phyloP scores from a whole-genome alignment of 2,113 vertebrate species.

The Diadophis punctatus region DNA sequence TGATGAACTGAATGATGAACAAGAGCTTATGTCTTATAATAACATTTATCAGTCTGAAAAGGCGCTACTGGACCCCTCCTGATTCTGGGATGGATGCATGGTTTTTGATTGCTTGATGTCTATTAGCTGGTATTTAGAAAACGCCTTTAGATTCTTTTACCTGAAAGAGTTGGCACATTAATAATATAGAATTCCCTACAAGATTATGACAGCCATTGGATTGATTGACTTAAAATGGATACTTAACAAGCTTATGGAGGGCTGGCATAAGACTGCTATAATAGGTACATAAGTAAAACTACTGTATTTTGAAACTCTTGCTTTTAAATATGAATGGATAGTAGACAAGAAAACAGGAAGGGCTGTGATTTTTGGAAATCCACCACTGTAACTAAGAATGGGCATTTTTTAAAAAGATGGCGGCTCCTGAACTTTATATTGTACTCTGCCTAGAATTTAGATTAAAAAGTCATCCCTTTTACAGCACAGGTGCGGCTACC shows the following conservation, averaged over 20 bases:
- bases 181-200: not conserved
- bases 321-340: not conserved
- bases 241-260: not conserved
- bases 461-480: not conserved
- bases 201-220: not conserved
- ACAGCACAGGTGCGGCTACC: not conserved
- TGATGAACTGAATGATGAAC: not conserved
- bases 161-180: not conserved
- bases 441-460: not conserved
- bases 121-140: not conserved
- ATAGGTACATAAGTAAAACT: not conserved
- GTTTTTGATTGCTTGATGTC: not conserved
- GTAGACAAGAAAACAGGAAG: not conserved
- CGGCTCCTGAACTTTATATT: not conserved
- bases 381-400: not conserved
- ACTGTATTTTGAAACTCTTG: not conserved
- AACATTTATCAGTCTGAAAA: not conserved
- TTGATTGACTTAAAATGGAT: not conserved
- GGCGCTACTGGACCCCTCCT: not conserved
- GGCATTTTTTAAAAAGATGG: not conserved
- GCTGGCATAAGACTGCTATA: not conserved
- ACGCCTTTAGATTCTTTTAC: not conserved
- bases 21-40: not conserved
- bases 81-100: not conserved
- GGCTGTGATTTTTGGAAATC: not conserved